Conservation (phyloP, 2,888 invertebrate species). For the Melanotus villosus region DNA sequence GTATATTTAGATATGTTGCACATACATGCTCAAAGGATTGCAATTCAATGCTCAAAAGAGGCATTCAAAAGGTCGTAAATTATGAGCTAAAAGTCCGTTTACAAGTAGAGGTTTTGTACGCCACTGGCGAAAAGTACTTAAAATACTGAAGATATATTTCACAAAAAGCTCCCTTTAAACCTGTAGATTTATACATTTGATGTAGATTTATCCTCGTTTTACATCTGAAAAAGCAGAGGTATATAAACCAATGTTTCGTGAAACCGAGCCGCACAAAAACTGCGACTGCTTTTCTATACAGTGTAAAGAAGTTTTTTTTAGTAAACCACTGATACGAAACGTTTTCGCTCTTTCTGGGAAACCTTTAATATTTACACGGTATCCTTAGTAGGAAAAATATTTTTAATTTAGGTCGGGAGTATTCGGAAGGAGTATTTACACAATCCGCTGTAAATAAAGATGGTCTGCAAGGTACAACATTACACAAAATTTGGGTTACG, state of each 20-base stretch:
- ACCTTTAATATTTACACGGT: not conserved
- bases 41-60: constrained; percentile 3
- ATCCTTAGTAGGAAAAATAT: not conserved
- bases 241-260: constrained; percentile 28
- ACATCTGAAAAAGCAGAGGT: constrained; percentile 27
- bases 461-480: not conserved
- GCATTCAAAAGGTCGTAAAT: constrained; percentile 18
- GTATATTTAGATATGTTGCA: not conserved
- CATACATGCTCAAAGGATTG: not conserved
- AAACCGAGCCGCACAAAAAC: constrained; percentile 12
- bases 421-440: not conserved
- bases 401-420: constrained; percentile 10
- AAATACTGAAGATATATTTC: constrained; percentile 28
- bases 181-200: constrained; percentile 29
- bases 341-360: not conserved
- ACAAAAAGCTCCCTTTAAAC: constrained; percentile 28
- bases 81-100: constrained; percentile 15
- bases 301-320: constrained; percentile 7
- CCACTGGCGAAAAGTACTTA: constrained; percentile 24
- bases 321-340: constrained; percentile 16
- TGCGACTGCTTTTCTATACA: not conserved
- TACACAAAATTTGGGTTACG: not conserved
- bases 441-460: not conserved
- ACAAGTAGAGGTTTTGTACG: constrained; percentile 19
- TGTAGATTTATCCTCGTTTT: constrained; percentile 27